Evolutionary conservation across 2,797 vertebrate genomes (phyloP), one percentile per base, ranked within the genome.

Genomic region (Enteromius viviparus): DNA sequence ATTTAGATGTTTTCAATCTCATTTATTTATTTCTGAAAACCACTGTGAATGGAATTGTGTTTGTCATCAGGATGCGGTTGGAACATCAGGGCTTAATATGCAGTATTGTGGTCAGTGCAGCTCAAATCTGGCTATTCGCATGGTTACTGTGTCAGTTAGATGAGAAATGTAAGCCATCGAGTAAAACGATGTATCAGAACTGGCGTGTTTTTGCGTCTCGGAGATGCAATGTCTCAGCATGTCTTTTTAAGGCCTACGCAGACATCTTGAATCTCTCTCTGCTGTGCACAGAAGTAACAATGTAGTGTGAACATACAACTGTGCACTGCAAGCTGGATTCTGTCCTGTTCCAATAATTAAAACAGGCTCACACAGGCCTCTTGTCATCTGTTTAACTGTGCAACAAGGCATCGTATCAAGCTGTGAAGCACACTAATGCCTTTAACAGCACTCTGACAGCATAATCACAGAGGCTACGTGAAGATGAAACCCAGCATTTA

Each of bases 41-140:
- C 89, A 78, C 87, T 81, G 89, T 86, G 81, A 84, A 64, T 87
- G 83, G 89, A 88, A 88, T 90, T 91, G 89, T 88, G 88, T 92
- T 92, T 93, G 89, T 92, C 91, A 89, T 90, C 85, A 86, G 89
- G 87, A 91, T 94, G 91, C 87, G 77, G 91, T 87, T 89, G 89
- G 90, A 93, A 93, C 86, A 87, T 89, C 87, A 90, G 89, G 90
- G 87, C 86, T 85, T 85, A 75, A 84, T 75, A 84, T 40, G 75
- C 23, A 55, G 84, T 82, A 87, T 86, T 83, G 91, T 15, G 85
- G 90, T 92, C 53, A 34, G 45, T 82, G 58, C 26, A 88, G 89
- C 87, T 34, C 2, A 69, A 74, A 81, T 87, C 90, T 90, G 89
- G 83, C 85, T 87, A 83, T 91, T 89, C 78, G 83, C 83, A 84